Evolutionary conservation across 2,797 vertebrate genomes (phyloP).

Genomic region (Mormyrops boulengeri): DNA sequence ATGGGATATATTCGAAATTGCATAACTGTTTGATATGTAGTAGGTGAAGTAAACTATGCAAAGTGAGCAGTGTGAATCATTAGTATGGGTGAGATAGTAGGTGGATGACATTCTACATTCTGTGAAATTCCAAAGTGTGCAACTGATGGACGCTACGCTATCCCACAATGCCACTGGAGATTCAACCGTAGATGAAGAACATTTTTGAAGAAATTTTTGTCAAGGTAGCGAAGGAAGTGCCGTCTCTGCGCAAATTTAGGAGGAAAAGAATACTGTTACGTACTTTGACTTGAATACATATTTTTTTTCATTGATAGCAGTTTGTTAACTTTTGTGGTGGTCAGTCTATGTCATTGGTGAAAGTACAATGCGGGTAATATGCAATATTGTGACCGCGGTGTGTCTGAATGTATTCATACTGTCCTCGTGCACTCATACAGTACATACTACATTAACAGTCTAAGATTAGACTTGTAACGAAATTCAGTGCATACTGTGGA

Average conservation of each 20-base stretch:
- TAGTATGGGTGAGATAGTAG: not conserved
- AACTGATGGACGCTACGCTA: not conserved
- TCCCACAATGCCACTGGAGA: not conserved
- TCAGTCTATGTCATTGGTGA: not conserved
- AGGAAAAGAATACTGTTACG: not conserved
- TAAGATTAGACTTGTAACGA: too few relatives aligned
- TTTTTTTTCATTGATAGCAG: not conserved
- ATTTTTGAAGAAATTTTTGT: not conserved
- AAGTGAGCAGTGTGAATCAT: not conserved
- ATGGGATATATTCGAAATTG: not conserved
- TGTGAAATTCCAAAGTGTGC: not conserved
- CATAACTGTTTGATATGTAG: not conserved
- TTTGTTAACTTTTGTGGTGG: not conserved
- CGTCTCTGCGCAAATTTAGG: not conserved
- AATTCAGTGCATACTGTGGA: not conserved
- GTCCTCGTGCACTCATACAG: not conserved
- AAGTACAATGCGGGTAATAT: not conserved
- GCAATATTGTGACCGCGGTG: not conserved
- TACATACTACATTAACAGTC: not conserved
- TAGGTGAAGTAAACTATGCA: not conserved
- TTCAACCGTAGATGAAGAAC: not conserved
- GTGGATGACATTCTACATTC: not conserved
- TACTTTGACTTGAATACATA: not conserved
- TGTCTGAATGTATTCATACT: not conserved
- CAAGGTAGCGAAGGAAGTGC: not conserved